Conservation (phyloP, 2,113 vertebrate genomes). For the Myanophis thanlyinensis region DNA sequence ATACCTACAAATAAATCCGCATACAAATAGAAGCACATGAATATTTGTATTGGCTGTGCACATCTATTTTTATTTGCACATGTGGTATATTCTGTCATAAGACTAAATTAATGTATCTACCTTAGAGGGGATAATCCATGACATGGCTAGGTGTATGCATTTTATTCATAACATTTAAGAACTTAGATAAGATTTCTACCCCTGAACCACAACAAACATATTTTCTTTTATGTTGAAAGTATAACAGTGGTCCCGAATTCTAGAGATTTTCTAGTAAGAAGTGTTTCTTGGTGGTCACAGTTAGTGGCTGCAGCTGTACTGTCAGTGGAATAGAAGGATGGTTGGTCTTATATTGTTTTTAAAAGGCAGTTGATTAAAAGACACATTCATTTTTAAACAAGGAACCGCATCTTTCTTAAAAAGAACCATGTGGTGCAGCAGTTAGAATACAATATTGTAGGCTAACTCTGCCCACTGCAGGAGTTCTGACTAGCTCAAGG, state of each 20-base stretch:
- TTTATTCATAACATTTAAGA: neutral
- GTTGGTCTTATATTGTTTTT: neutral
- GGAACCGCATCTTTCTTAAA: neutral
- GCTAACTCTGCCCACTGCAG: neutral
- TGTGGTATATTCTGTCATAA: neutral
- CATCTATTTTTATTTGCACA: neutral
- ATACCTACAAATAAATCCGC: neutral
- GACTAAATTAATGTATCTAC: neutral
- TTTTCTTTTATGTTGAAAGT: neutral
- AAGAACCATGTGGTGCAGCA: neutral
- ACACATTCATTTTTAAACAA: neutral
- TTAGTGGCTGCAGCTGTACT: neutral
- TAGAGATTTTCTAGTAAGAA: neutral
- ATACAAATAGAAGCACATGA: neutral
- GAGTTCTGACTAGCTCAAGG: neutral
- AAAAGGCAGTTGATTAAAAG: neutral
- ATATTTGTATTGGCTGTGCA: neutral
- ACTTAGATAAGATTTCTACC: neutral
- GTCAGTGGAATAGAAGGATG: neutral
- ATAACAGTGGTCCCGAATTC: neutral
- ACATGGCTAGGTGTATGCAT: neutral
- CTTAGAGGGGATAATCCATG: neutral
- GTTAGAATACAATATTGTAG: neutral
- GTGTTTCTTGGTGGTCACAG: neutral
- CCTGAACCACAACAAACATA: neutral